Evolutionary conservation across 2,113 vertebrate species (phyloP), one percentile per base, ranked within the genome.

Genomic region (Gambusia holbrooki): DNA sequence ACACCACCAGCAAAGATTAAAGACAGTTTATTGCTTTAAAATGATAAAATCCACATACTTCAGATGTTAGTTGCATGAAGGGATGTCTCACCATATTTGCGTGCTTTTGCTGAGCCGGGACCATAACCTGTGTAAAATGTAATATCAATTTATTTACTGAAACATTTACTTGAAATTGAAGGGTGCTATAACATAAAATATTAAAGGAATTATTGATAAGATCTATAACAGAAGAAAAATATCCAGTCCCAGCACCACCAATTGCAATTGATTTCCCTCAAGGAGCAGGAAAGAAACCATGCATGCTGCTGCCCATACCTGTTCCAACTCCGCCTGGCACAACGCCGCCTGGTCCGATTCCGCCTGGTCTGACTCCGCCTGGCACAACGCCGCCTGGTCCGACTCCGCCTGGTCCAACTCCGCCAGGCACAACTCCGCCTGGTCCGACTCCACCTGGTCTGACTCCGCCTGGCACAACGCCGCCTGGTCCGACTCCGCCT

Each of bases 81-180:
- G 51, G 3, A 8, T 69, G 17, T 37, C 70, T 87, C 65, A 90
- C 85, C 88, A 81, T 92, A 90, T 90, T 90, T 90, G 28, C 73
- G 83, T 73, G 88, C 84, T 85, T 89, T 89, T 51, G 84, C 84
- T 69, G 90, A 90, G 28, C 84, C 80, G 8, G 88, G 69, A 32
- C 81, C 89, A 62, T 85, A 87, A 73, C 88, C 89, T 90, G 25
- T 66, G 14, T 5, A 5, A 70, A 37, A 86, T 60, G 77, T 62
- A 62, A 40, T n/a, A 5, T 67, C 29, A 30, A 32, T 37, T 51
- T 71, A 60, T 17, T 69, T 60, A 73, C 14, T 62, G 11, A 68
- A n/a, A 42, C 10, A 42, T 10, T 65, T 22, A 17, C 6, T 19
- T 22, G 3, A 29, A 72, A 62, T 3, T 60, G 15, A 51, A 51